These are phyloP conservation scores for Micoletzkya japonica DNA, from an alignment of 2,888 invertebrate species.

Conservation along the genomic window DNA sequence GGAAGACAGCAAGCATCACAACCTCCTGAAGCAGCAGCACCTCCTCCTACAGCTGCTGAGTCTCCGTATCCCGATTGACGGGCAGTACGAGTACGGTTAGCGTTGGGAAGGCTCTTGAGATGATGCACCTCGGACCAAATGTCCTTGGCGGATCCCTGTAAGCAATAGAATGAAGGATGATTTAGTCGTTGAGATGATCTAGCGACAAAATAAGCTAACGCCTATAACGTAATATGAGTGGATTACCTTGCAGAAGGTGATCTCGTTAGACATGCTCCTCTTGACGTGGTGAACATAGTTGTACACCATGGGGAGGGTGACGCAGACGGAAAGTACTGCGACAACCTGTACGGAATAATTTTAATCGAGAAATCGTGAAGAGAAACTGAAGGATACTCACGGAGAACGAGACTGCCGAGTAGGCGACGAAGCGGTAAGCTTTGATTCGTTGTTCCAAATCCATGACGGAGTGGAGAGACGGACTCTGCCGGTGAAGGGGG, in stretches of 20 bases:
- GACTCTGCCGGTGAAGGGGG: background rate
- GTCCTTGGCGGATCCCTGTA: conserved; percentile 58
- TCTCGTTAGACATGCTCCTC: background rate
- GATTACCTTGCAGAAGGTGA: conserved; percentile 7
- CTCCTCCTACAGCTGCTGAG: conserved; percentile 27
- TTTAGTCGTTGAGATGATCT: background rate
- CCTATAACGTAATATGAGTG: background rate
- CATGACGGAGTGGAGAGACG: conserved; percentile 16
- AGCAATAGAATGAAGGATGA: background rate
- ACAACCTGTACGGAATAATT: conserved; percentile 1
- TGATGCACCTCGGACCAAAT: conserved; percentile 61
- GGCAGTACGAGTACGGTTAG: conserved; percentile 45
- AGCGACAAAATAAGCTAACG: background rate
- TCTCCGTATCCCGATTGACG: conserved; percentile 42
- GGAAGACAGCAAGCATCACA: conserved; percentile 40
- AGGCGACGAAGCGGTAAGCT: conserved; percentile 39
- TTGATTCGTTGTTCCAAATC: conserved; percentile 37
- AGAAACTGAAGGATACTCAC: background rate
- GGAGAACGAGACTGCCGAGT: conserved; percentile 37
- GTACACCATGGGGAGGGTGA: conserved; percentile 17
- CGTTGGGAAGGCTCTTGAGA: conserved; percentile 49
- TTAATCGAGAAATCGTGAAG: background rate
- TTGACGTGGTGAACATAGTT: conserved; percentile 12
- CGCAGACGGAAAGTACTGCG: conserved; percentile 20
- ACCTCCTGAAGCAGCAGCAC: conserved; percentile 31